phyloP scores from a whole-genome alignment of 2,113 vertebrate genomes.

The Sceloporus undulatus region DNA sequence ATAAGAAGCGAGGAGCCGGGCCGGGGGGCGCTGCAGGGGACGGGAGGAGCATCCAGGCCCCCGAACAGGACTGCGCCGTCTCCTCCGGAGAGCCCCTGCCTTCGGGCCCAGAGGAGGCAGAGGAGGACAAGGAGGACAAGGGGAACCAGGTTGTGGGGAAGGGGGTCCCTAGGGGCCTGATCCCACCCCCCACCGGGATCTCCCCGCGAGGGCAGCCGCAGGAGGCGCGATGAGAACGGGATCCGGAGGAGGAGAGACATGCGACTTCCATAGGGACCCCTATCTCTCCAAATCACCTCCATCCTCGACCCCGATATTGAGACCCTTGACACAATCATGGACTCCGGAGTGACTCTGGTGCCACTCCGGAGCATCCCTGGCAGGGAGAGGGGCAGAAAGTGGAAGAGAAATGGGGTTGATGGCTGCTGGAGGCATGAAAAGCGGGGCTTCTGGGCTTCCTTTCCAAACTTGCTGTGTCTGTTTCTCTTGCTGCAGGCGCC shows the following conservation, averaged over 20 bases:
- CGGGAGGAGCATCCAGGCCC: slow-evolving; percentile 72
- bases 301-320: too few species aligned
- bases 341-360: background rate
- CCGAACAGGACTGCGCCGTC: slow-evolving; percentile 93
- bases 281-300: too few species aligned
- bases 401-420: background rate
- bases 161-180: too few species aligned
- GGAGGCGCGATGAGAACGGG: slow-evolving; percentile 72
- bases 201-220: slow-evolving; percentile 74
- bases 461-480: background rate
- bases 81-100: slow-evolving; percentile 84
- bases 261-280: too few species aligned
- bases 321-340: too few species aligned
- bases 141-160: background rate
- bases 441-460: too few species aligned
- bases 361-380: too few species aligned
- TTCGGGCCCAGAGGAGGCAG: slow-evolving; percentile 20
- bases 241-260: background rate
- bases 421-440: too few species aligned
- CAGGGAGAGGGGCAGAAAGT: too few species aligned
- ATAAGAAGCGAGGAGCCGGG: slow-evolving; percentile 77
- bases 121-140: slow-evolving; percentile 39
- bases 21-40: background rate
- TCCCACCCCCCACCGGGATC: slow-evolving; percentile 60
- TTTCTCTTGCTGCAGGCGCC: too few species aligned